These are phyloP conservation scores for Caenorhabditis doughertyi DNA, from an alignment of 2,888 invertebrate species.

Conservation along the genomic window DNA sequence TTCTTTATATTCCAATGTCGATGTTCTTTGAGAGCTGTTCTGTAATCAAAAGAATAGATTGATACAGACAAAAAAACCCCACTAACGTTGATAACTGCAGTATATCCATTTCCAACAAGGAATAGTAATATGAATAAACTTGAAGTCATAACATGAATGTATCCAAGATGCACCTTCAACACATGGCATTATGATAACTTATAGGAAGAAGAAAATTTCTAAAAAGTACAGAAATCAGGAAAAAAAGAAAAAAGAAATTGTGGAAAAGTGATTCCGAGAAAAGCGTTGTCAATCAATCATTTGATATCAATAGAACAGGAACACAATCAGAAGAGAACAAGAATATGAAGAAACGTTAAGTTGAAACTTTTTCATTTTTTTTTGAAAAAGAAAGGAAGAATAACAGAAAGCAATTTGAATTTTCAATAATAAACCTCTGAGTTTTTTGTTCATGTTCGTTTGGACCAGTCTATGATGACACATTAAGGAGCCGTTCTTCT, in stretches of 20 bases:
- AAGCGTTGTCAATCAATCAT: conserved; percentile 22
- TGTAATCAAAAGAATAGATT: neutral
- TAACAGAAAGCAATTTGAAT: no score
- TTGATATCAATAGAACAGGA: conserved; percentile 1
- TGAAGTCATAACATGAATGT: no score
- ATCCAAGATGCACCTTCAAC: no score
- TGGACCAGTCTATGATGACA: no score
- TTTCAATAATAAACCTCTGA: no score
- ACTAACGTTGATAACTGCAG: conserved; percentile 5
- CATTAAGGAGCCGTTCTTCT: neutral
- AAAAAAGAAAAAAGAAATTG: neutral
- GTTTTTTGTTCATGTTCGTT: no score
- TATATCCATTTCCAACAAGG: neutral
- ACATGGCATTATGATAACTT: no score
- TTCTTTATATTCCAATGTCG: no score
- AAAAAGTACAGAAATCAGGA: neutral
- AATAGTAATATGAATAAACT: neutral
- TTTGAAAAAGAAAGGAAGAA: no score
- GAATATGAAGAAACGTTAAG: neutral
- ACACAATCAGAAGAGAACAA: neutral
- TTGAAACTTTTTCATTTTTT: no score
- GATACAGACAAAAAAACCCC: neutral
- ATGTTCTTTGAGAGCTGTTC: neutral
- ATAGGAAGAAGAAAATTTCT: no score
- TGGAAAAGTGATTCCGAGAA: neutral